Evolutionary conservation across 2,113 vertebrate genomes (phyloP).

Genomic region (Psophia crepitans): DNA sequence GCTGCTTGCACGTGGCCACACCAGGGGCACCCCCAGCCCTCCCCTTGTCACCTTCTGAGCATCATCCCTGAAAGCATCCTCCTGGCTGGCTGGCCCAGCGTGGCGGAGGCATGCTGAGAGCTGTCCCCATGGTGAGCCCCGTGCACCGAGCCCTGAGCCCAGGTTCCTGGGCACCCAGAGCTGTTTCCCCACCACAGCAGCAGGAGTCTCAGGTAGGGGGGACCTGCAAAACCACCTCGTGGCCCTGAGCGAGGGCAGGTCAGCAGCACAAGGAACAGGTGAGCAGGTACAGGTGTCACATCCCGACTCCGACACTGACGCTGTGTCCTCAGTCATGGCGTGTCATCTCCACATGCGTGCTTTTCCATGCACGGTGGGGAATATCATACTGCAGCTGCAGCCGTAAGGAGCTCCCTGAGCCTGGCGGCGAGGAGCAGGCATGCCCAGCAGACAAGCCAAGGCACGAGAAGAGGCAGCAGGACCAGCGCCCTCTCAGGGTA

Average conservation of each 20-base stretch:
- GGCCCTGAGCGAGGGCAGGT: fast-evolving
- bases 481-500: not conserved
- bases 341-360: fast-evolving
- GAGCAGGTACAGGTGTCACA: not conserved
- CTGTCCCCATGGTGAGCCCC: fast-evolving
- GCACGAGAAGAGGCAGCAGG: not conserved
- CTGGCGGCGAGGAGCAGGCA: fast-evolving
- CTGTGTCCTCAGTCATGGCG: fast-evolving
- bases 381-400: fast-evolving
- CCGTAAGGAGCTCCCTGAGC: fast-evolving
- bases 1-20: fast-evolving
- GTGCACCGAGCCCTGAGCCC: fast-evolving
- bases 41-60: not conserved
- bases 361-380: not conserved
- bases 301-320: fast-evolving
- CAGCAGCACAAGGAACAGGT: fast-evolving
- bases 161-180: not conserved
- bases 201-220: not conserved
- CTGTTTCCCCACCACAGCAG: not conserved
- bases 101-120: fast-evolving
- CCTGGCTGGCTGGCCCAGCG: fast-evolving
- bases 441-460: not conserved
- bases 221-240: not conserved
- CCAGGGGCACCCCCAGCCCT: not conserved
- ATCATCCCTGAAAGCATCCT: fast-evolving